Evolutionary conservation across 2,113 vertebrate genomes (phyloP).

Genomic region (Crypturellus undulatus): DNA sequence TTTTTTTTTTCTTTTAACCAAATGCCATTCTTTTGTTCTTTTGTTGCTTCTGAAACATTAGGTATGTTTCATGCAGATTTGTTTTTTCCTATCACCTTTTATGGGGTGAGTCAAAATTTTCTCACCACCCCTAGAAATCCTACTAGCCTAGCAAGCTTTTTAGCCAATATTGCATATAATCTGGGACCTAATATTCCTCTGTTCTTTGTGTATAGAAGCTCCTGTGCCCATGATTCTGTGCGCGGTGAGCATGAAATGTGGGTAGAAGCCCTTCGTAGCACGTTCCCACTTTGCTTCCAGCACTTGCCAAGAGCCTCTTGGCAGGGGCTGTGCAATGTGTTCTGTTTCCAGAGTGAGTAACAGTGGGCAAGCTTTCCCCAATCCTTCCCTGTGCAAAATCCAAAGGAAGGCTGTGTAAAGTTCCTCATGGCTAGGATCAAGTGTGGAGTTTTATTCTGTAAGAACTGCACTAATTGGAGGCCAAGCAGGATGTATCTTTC

Average conservation of each 20-base stretch:
- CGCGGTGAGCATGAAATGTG: not conserved
- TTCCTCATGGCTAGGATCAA: not conserved
- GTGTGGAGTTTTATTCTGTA: not conserved
- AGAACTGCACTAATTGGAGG: not conserved
- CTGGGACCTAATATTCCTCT: not conserved
- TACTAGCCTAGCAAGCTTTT: not conserved
- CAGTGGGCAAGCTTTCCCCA: not conserved
- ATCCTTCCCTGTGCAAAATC: not conserved
- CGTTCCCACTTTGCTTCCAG: not conserved
- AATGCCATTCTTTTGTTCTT: constrained; percentile 38
- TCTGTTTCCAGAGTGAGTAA: constrained; percentile 4
- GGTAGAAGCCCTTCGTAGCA: constrained; percentile 10
- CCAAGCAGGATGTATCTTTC: not conserved
- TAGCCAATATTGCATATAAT: not conserved
- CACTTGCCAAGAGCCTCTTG: not conserved
- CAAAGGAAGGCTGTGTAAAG: not conserved
- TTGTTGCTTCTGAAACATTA: constrained; percentile 19
- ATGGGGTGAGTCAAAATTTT: not conserved
- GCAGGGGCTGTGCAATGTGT: constrained; percentile 7
- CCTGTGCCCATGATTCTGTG: not conserved
- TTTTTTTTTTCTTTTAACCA: not conserved
- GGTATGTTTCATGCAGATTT: constrained; percentile 26
- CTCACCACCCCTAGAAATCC: not conserved
- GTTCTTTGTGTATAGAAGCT: not conserved
- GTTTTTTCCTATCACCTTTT: constrained; percentile 16